Base-by-base conservation (phyloP, 2,888 invertebrate genomes). In the Pterostichus madidus region DNA sequence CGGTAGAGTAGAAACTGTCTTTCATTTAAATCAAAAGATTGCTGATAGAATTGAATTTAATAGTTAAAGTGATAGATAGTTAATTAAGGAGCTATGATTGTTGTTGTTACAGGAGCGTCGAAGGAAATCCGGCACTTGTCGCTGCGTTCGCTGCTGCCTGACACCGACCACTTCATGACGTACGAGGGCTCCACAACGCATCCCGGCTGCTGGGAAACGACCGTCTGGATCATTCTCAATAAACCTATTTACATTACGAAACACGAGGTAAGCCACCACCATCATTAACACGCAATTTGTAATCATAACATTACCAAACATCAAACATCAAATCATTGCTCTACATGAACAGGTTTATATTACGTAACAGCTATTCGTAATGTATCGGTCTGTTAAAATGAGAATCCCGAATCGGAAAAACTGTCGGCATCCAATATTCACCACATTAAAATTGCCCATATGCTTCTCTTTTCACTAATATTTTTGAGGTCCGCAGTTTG, bases 161-260 rank as follows among this genome's bases (percentile, higher is more conserved):
- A 95, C 88, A 99, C 98, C 61, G 94, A 95, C 87, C 96, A 97
- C 89, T 99, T 98, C 91, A 96, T 99, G 92, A 99, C 99, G 39
- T 99, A 99, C 90, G 98, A 99, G 89, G 99, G 99, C 31, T 98
- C 98, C 85, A 96, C 98, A 86, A 99, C 99, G 81, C 97, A 97
- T 91, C 99, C 99, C 7, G 97, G 98, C 75, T 99, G 99, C 91
- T 97, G 98, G 96, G 99, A 99, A 91, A 99, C 99, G n/a, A 97
- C 98, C 52, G 97, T 98, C 84, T 99, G 99, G 99, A 95, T 99
- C 88, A 96, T 99, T 87, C 94, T 98, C 90, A 99, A 99, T 92
- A 98, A 97, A 90, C 99, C 99, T 85, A 97, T 99, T 89, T 98
- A 98, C 92, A 97, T 99, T 89, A 97, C 98, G 86, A 95, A 95